A percentile compares a stretch with the other conserved stretches of the same genome.
Conservation (phyloP, 2,113 vertebrate species). For the Phaetusa simplex region DNA sequence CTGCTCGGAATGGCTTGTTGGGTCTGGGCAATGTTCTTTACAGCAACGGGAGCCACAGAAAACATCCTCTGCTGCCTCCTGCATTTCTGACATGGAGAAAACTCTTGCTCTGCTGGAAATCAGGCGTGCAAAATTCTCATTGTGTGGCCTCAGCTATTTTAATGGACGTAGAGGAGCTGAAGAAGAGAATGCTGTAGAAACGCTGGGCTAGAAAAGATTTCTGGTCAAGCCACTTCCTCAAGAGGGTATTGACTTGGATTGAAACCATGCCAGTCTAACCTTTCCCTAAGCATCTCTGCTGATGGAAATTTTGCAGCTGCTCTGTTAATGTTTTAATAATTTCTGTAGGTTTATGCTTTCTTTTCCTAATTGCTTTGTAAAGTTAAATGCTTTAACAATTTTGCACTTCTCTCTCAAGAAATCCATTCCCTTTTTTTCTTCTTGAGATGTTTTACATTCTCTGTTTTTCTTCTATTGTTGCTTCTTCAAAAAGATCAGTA, state of each 20-base stretch:
- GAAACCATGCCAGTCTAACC: neutral
- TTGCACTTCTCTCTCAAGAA: neutral
- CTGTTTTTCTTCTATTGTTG: neutral
- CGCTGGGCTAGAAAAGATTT: neutral
- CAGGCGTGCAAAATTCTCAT: rapidly evolving
- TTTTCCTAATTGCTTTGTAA: neutral
- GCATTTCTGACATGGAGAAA: neutral
- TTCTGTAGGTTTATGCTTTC: neutral
- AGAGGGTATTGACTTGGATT: neutral
- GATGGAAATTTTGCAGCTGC: neutral
- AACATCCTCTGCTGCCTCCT: neutral
- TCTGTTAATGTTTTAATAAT: neutral
- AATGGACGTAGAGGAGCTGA: neutral
- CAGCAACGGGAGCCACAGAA: neutral
- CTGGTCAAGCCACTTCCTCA: neutral
- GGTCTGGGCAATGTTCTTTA: neutral
- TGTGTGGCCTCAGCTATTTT: neutral
- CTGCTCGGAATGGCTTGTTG: neutral
- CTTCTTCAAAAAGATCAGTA: neutral
- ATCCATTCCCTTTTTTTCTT: neutral
- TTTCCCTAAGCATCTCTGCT: neutral
- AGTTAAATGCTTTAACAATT: neutral
- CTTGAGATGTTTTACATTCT: neutral
- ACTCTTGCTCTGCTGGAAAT: neutral
- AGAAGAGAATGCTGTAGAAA: neutral